These are phyloP conservation scores for Apamea epomidion DNA, from an alignment of 2,888 invertebrate genomes.

Conservation along the genomic window DNA sequence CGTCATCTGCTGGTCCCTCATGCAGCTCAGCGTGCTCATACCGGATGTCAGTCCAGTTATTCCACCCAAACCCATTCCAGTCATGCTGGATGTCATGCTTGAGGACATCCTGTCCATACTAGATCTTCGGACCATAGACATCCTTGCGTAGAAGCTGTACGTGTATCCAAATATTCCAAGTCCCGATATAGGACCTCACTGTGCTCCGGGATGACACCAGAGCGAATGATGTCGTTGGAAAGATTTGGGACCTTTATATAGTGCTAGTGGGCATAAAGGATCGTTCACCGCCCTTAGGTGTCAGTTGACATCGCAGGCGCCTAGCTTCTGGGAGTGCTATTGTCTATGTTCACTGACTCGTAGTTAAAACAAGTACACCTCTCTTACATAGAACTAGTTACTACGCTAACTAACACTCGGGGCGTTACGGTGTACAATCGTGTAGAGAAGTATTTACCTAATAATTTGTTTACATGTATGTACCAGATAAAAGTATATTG, in stretches of 20 bases:
- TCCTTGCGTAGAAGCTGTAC: conserved; percentile 72
- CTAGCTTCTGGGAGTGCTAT: conserved; percentile 78
- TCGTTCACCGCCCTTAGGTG: conserved; percentile 82
- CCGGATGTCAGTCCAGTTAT: conserved; percentile 86
- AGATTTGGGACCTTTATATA: conserved; percentile 79
- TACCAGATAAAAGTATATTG: background rate
- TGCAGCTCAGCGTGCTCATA: conserved; percentile 86
- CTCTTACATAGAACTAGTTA: conserved; percentile 61
- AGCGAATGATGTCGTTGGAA: conserved; percentile 83
- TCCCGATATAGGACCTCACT: conserved; percentile 79
- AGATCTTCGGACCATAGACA: conserved; percentile 85
- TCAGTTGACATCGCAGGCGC: conserved; percentile 83
- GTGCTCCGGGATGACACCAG: conserved; percentile 85
- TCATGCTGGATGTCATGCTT: conserved; percentile 89
- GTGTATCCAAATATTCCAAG: conserved; percentile 67
- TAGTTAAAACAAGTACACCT: conserved; percentile 72
- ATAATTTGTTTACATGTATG: background rate
- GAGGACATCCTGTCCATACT: conserved; percentile 89
- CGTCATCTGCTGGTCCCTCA: conserved; percentile 87
- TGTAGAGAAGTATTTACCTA: conserved; percentile 12
- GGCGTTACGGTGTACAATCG: conserved; percentile 55
- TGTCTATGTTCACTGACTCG: conserved; percentile 84
- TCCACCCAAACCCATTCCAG: conserved; percentile 88
- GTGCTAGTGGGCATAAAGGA: conserved; percentile 69
- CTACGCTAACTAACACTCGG: conserved; percentile 42